A percentile compares a stretch with the other conserved stretches of the same genome.
Evolutionary conservation across 2,888 invertebrate species (phyloP).

Genomic region (Ditula angustiorana): DNA sequence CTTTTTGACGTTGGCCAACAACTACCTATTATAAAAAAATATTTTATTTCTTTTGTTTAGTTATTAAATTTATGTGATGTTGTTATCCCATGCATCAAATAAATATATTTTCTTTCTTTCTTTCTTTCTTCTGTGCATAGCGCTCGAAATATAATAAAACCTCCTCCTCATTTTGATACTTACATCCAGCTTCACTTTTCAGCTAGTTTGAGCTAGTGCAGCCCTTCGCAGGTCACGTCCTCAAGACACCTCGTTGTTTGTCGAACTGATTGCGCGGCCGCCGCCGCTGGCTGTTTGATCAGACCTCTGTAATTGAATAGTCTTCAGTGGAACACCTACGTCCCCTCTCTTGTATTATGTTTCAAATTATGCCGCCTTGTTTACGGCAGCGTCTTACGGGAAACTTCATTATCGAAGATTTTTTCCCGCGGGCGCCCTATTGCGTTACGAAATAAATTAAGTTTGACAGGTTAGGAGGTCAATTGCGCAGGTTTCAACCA

Average conservation of each 20-base stretch:
- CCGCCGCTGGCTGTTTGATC: slow-evolving; percentile 47
- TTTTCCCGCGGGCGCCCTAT: slow-evolving; percentile 22
- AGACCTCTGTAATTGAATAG: slow-evolving; percentile 51
- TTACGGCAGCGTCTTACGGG: slow-evolving; percentile 17
- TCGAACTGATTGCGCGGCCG: slow-evolving; percentile 39
- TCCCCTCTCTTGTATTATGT: slow-evolving; percentile 22
- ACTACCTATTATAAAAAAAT: too few relatives aligned
- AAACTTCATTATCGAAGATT: slow-evolving; percentile 17
- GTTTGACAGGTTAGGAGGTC: slow-evolving; percentile 12
- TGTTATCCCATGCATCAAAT: too few relatives aligned
- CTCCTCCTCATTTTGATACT: too few relatives aligned
- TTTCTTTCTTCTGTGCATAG: too few relatives aligned
- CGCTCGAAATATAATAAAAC: too few relatives aligned
- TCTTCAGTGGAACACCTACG: slow-evolving; percentile 37
- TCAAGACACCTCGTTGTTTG: slow-evolving; percentile 31
- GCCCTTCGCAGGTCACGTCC: slow-evolving; percentile 28
- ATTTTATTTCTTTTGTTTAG: too few relatives aligned
- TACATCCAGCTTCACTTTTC: neutral
- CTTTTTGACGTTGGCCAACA: too few relatives aligned
- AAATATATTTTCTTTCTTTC: too few relatives aligned
- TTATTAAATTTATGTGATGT: too few relatives aligned
- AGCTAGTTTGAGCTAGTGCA: slow-evolving; percentile 1
- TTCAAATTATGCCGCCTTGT: slow-evolving; percentile 36
- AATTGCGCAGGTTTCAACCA: neutral
- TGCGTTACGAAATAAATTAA: slow-evolving; percentile 33